phyloP scores from a whole-genome alignment of 2,797 vertebrate species.

The Tragopan temminckii region DNA sequence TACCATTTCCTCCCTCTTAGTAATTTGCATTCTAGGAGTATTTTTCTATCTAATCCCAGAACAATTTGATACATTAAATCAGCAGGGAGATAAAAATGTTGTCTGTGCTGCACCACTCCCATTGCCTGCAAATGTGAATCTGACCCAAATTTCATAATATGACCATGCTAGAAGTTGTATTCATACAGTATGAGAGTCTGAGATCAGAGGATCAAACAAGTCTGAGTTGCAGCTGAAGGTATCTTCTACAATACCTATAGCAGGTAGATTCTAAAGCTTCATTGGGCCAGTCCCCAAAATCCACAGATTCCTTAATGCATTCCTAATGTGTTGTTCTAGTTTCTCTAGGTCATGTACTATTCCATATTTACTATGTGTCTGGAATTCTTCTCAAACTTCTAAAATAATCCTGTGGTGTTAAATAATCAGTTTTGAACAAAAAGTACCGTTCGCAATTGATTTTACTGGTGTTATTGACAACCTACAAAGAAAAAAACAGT shows the following conservation, averaged over 20 bases:
- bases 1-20: not conserved
- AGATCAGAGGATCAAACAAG: not conserved
- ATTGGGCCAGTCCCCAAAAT: not conserved
- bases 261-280: not conserved
- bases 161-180: fast-evolving
- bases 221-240: not conserved
- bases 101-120: not conserved
- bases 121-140: not conserved
- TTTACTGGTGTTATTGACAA: not conserved
- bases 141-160: not conserved
- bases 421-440: not conserved
- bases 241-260: not conserved
- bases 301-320: not conserved
- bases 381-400: not conserved
- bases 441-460: not conserved
- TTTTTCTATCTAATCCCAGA: not conserved
- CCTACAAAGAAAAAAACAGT: not conserved
- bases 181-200: not conserved
- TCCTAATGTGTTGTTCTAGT: not conserved
- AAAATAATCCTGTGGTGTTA: not conserved
- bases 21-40: not conserved
- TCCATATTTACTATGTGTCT: not conserved
- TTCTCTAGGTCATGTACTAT: not conserved
- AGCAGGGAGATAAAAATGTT: not conserved
- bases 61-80: not conserved